Percentiles rank a stretch among this genome's conserved stretches.
Evolutionary conservation across 1,140 invertebrate species (phyloP).

Genomic region (Lepidurus couesii): DNA sequence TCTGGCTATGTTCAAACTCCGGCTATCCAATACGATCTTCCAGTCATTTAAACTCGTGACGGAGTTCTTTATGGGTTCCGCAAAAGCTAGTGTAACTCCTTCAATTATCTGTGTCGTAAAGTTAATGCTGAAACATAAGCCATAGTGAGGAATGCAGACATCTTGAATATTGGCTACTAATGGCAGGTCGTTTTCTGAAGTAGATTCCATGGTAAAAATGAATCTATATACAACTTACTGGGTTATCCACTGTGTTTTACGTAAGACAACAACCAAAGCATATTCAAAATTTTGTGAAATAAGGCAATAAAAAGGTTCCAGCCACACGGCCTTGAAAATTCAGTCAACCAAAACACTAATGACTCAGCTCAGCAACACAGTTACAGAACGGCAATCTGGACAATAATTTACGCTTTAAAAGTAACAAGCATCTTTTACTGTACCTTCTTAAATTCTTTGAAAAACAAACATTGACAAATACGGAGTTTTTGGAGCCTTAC

Average conservation of each 20-base stretch:
- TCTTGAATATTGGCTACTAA: slow-evolving; percentile 43
- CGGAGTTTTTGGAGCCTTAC: neutral
- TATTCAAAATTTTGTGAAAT: no score
- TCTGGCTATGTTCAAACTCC: slow-evolving; percentile 38
- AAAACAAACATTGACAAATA: no score
- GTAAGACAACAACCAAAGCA: no score
- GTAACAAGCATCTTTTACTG: no score
- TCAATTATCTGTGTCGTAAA: slow-evolving; percentile 38
- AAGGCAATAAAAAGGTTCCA: no score
- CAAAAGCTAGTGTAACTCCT: slow-evolving; percentile 39
- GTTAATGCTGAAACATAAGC: slow-evolving; percentile 41
- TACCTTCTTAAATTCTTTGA: no score
- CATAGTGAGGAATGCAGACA: slow-evolving; percentile 41
- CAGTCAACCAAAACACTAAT: no score
- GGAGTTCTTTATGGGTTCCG: slow-evolving; percentile 32
- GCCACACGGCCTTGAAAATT: no score
- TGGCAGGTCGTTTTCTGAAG: slow-evolving; percentile 41
- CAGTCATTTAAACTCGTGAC: slow-evolving; percentile 26
- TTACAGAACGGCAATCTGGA: no score
- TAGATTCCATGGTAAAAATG: neutral
- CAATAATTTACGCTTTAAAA: no score
- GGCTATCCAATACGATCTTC: slow-evolving; percentile 41
- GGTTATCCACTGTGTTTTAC: no score
- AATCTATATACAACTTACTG: neutral
- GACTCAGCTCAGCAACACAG: no score